Evolutionary conservation across 2,113 vertebrate species (phyloP).

Genomic region (Columba janthina): DNA sequence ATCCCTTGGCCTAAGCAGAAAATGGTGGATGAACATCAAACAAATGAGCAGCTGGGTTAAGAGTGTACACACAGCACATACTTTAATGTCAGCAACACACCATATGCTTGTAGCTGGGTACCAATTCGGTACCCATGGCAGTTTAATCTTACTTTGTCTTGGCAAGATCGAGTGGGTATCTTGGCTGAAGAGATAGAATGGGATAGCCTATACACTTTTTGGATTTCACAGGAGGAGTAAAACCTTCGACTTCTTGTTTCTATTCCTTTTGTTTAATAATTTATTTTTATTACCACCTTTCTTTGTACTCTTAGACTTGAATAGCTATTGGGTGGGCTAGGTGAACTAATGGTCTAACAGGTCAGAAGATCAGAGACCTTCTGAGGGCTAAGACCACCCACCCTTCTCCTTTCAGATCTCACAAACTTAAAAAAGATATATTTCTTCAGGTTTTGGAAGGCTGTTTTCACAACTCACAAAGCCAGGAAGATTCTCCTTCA

Average conservation of each 20-base stretch:
- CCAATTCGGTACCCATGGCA: neutral
- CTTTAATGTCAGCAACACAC: neutral
- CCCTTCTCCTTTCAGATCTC: slow-evolving; percentile 4
- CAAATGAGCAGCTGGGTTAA: neutral
- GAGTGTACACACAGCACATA: neutral
- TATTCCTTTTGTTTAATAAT: slow-evolving; percentile 22
- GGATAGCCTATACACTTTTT: neutral
- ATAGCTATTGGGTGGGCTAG: slow-evolving; percentile 4
- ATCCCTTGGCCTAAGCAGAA: neutral
- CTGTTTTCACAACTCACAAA: neutral
- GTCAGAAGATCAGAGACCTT: slow-evolving; percentile 56
- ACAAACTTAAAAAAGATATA: neutral
- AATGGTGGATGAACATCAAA: neutral
- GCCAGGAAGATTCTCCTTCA: neutral
- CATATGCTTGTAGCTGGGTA: neutral
- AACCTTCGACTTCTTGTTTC: neutral
- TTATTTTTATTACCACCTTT: slow-evolving; percentile 56
- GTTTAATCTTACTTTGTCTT: neutral
- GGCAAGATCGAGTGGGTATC: neutral
- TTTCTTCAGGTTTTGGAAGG: slow-evolving; percentile 5
- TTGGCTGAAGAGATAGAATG: neutral
- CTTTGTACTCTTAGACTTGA: slow-evolving; percentile 12
- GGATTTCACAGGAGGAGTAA: slow-evolving; percentile 9
- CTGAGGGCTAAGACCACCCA: slow-evolving; percentile 56
- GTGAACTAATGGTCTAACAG: slow-evolving; percentile 46